These are phyloP conservation scores for Aurelia aurita DNA, from an alignment of 30 jellyfish, hydroid and myxozoan species.

Conservation along the genomic window DNA sequence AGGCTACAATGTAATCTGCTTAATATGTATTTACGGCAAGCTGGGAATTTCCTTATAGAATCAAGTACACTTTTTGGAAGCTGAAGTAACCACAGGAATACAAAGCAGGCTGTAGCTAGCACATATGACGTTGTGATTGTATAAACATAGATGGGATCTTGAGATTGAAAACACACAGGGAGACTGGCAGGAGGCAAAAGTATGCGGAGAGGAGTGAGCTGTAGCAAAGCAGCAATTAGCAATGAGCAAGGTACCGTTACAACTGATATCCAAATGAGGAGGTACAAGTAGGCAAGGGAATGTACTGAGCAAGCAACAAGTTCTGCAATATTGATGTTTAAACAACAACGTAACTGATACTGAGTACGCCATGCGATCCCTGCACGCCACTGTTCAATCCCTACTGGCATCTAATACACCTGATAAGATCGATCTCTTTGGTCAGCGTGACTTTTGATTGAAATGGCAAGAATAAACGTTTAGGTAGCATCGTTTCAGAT, in stretches of 20 bases:
- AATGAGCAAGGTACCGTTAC: too few species aligned
- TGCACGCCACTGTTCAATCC: too few species aligned
- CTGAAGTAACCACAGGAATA: not conserved
- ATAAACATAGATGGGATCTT: not conserved
- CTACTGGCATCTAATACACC: not conserved
- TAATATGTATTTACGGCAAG: not conserved
- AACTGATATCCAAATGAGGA: too few species aligned
- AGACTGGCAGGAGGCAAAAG: not conserved
- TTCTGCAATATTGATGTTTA: conserved; percentile 5
- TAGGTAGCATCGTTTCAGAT: not conserved
- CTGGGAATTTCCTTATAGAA: not conserved
- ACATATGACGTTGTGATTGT: not conserved
- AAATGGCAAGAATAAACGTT: conserved; percentile 1
- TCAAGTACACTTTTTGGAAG: not conserved
- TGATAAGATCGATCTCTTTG: not conserved
- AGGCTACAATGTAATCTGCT: not conserved
- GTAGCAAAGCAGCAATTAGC: too few species aligned
- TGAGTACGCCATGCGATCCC: conserved; percentile 1
- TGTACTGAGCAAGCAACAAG: conserved; percentile 1
- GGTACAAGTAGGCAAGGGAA: not conserved
- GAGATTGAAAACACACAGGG: not conserved
- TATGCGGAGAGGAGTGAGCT: not conserved
- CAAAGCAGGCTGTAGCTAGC: not conserved
- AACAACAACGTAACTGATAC: not conserved
- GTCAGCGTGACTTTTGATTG: not conserved